phyloP scores from a whole-genome alignment of 2,113 vertebrate species.

The Pterocles gutturalis region DNA sequence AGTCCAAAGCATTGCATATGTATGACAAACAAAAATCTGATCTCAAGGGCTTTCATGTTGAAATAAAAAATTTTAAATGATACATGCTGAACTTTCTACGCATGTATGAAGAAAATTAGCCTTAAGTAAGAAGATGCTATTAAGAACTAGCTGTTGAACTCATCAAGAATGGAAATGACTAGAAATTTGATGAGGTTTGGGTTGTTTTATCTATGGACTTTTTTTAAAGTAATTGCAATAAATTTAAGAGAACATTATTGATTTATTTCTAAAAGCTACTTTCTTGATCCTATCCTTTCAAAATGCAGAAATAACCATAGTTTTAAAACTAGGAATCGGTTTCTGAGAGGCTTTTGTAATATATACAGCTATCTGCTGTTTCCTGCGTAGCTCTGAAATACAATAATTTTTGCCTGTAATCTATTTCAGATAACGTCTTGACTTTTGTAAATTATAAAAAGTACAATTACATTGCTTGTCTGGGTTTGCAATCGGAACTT shows the following conservation, averaged over 20 bases:
- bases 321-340: neutral
- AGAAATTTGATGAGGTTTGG: neutral
- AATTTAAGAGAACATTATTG: neutral
- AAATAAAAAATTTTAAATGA: neutral
- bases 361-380: neutral
- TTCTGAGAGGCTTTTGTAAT: neutral
- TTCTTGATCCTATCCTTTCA: neutral
- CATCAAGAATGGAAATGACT: neutral
- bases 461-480: neutral
- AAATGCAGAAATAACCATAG: neutral
- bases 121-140: neutral
- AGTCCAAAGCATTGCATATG: neutral
- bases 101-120: neutral
- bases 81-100: neutral
- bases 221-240: neutral
- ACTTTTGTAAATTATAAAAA: neutral
- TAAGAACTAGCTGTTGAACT: neutral
- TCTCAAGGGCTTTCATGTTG: neutral
- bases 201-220: neutral
- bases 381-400: neutral
- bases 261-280: neutral
- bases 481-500: neutral
- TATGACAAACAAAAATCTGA: neutral
- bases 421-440: neutral
- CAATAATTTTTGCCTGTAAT: neutral